Percentiles rank a stretch among this genome's conserved stretches.
phyloP scores from a whole-genome alignment of 2,113 vertebrate genomes.

The Prunella fulvescens region DNA sequence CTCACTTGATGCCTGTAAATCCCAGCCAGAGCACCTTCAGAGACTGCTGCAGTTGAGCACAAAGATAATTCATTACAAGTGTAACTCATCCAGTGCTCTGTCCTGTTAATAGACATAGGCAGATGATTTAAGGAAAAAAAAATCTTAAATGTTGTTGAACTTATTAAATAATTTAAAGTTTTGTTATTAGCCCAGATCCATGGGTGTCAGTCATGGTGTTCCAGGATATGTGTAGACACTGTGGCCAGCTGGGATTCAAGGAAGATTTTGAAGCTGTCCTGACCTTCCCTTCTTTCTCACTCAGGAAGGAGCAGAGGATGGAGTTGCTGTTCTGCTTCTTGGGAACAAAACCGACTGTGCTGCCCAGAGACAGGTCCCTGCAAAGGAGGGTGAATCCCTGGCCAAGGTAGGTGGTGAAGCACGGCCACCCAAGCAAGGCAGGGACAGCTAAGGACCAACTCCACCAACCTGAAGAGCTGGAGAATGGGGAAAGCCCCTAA shows the following conservation, averaged over 20 bases:
- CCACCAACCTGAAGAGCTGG: neutral
- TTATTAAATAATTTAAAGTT: neutral
- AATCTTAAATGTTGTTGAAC: neutral
- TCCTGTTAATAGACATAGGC: neutral
- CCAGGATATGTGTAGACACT: too few relatives aligned
- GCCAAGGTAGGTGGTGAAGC: conserved; percentile 76
- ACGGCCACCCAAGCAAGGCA: neutral
- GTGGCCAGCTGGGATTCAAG: neutral
- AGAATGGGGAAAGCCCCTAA: neutral
- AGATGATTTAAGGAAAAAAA: neutral
- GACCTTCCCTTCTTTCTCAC: neutral
- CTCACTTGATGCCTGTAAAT: neutral
- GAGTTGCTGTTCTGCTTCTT: conserved; percentile 79
- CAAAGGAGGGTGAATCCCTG: conserved; percentile 73
- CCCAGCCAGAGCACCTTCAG: neutral
- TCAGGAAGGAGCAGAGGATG: conserved; percentile 77
- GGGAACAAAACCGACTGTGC: conserved; percentile 88
- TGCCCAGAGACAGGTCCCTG: conserved; percentile 72
- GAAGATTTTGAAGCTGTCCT: neutral
- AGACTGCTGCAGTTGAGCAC: neutral
- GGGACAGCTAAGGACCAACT: neutral
- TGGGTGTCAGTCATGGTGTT: neutral
- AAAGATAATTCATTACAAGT: neutral
- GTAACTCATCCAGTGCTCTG: neutral
- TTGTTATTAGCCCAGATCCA: neutral